Percentiles rank a stretch among this genome's conserved stretches.
Conservation (phyloP, 1,140 invertebrate species). For the Agrilus planipennis region DNA sequence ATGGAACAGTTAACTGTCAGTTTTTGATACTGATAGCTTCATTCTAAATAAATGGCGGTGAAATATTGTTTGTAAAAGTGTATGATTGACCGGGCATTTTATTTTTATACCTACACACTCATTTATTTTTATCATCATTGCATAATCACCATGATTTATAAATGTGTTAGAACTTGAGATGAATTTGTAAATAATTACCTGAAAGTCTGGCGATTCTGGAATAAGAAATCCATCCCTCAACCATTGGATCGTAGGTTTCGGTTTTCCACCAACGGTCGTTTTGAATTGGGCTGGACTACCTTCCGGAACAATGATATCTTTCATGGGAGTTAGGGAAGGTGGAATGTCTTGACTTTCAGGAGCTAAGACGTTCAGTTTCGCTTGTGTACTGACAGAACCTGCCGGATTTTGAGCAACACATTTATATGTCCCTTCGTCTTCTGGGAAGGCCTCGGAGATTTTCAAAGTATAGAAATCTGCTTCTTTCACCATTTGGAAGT, state of each 20-base stretch:
- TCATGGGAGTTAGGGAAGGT: conserved; percentile 64
- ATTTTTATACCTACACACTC: no score
- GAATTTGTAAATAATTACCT: conserved; percentile 55
- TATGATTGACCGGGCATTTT: no score
- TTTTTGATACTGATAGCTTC: no score
- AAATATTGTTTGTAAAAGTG: no score
- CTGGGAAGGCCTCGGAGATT: conserved; percentile 89
- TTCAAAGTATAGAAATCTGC: conserved; percentile 73
- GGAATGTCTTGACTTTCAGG: conserved; percentile 66
- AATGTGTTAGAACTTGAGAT: no score
- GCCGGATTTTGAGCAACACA: conserved; percentile 77
- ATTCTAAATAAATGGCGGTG: no score
- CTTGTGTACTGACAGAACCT: conserved; percentile 66
- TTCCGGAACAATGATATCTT: conserved; percentile 72
- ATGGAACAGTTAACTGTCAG: no score
- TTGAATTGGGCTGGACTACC: conserved; percentile 81
- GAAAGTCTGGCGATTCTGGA: conserved; percentile 82
- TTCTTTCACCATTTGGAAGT: conserved; percentile 90
- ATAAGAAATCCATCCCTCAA: conserved; percentile 79
- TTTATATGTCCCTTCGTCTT: conserved; percentile 86
- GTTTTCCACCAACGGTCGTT: conserved; percentile 67
- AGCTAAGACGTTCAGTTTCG: conserved; percentile 64
- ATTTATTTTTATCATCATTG: no score
- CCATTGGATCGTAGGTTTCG: conserved; percentile 79
- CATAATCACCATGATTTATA: no score